Conservation (phyloP, 1,140 invertebrate genomes). For the Drosophila lacteicornis region DNA sequence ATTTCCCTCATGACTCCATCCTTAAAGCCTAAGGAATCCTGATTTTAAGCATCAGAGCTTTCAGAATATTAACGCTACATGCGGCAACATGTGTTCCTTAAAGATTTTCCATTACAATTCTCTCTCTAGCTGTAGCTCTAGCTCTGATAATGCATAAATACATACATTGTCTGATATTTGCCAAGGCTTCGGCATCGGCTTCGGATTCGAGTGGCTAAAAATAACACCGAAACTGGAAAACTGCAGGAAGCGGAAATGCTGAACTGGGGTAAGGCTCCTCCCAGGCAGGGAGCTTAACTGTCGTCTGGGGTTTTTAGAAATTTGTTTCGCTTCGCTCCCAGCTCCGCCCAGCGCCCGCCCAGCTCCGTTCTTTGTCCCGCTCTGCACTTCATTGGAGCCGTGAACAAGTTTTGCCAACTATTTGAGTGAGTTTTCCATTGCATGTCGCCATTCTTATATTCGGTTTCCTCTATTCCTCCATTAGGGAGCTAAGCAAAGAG, state of each 20-base stretch:
- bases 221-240: slow-evolving; percentile 23
- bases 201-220: slow-evolving; percentile 12
- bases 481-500: slow-evolving; percentile 55
- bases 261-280: background rate
- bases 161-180: slow-evolving; percentile 76
- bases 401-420: slow-evolving; percentile 73
- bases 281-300: slow-evolving; percentile 58
- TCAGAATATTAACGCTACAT: background rate
- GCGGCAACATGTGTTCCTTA: slow-evolving; percentile 13
- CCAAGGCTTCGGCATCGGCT: slow-evolving; percentile 24
- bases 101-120: slow-evolving; percentile 6
- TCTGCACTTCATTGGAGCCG: slow-evolving; percentile 75
- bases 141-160: slow-evolving; percentile 69
- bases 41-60: background rate
- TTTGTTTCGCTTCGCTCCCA: slow-evolving; percentile 45
- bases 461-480: slow-evolving; percentile 36
- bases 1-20: background rate
- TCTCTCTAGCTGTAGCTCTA: background rate
- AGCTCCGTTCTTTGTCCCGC: background rate
- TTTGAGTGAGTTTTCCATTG: slow-evolving; percentile 73
- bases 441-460: slow-evolving; percentile 59
- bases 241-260: slow-evolving; percentile 29
- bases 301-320: slow-evolving; percentile 68
- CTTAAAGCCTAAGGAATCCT: too few relatives aligned
- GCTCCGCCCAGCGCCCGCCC: background rate